A percentile compares a stretch with the other conserved stretches of the same genome.
These are phyloP conservation scores for Liparis tanakae DNA, from an alignment of 2,797 vertebrate species.

Conservation along the genomic window DNA sequence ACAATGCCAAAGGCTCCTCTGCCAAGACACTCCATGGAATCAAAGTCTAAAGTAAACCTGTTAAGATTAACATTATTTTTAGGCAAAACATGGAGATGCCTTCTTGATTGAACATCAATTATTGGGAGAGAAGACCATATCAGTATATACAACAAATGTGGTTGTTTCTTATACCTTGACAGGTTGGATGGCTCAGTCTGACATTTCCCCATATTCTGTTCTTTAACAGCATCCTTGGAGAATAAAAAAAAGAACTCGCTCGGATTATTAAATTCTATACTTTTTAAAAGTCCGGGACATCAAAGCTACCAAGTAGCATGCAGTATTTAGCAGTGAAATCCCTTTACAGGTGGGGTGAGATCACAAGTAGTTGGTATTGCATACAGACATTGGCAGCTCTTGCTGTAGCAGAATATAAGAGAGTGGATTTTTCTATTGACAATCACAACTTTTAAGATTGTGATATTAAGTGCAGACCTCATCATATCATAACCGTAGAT, in stretches of 20 bases:
- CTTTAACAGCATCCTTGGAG: slow-evolving; percentile 14
- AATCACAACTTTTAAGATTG: background rate
- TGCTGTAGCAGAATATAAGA: background rate
- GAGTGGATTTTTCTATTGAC: background rate
- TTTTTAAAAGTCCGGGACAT: background rate
- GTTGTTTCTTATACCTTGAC: slow-evolving; percentile 45
- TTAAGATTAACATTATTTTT: background rate
- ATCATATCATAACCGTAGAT: slow-evolving; percentile 3
- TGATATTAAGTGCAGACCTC: slow-evolving; percentile 19
- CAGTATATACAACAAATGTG: background rate
- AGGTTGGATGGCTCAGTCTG: background rate
- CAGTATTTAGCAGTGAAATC: background rate
- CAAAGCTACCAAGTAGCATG: background rate
- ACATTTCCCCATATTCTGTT: background rate
- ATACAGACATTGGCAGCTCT: background rate
- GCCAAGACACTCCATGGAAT: slow-evolving; percentile 46
- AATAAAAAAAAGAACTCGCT: background rate
- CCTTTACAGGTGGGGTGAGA: background rate
- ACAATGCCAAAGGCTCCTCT: slow-evolving; percentile 75
- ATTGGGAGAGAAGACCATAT: background rate
- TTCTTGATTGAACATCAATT: background rate
- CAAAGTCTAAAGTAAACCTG: slow-evolving; percentile 71
- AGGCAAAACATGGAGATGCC: background rate
- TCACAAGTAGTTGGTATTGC: background rate
- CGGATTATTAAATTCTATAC: background rate